phyloP scores from a whole-genome alignment of 1,140 invertebrate species.

The Trypoxylus dichotomus region DNA sequence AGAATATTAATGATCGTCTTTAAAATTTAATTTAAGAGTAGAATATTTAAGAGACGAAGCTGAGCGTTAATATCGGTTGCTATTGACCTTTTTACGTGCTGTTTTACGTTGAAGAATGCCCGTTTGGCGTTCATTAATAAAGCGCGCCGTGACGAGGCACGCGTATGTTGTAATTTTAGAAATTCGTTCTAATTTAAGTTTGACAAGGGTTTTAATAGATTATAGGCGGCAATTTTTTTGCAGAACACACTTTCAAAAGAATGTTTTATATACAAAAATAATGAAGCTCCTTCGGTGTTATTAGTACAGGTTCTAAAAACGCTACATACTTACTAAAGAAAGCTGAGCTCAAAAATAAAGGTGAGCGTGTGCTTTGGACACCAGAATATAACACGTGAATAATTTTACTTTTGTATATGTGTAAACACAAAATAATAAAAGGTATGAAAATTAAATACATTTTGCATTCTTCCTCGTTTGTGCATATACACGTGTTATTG shows the following conservation, averaged over 20 bases:
- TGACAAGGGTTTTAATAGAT: slow-evolving; percentile 5
- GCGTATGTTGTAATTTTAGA: not conserved
- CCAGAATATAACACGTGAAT: no score
- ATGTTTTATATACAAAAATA: not conserved
- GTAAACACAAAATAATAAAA: no score
- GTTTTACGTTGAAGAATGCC: not conserved
- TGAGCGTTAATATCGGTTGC: not conserved
- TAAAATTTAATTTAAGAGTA: not conserved
- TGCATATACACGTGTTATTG: no score
- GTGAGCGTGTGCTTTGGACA: no score
- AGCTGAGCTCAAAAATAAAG: no score
- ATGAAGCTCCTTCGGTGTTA: not conserved
- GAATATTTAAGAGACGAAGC: not conserved
- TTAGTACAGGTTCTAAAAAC: no score
- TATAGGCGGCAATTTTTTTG: not conserved
- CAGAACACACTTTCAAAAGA: not conserved
- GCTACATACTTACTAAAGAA: no score
- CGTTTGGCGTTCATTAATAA: not conserved
- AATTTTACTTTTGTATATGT: no score
- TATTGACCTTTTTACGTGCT: not conserved
- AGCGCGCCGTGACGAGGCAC: not conserved
- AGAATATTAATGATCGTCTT: not conserved
- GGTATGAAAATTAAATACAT: no score
- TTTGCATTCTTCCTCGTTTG: no score
- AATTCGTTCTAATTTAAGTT: slow-evolving; percentile 21